Evolutionary conservation across 2,797 vertebrate genomes (phyloP).

Genomic region (Myotis planiceps): DNA sequence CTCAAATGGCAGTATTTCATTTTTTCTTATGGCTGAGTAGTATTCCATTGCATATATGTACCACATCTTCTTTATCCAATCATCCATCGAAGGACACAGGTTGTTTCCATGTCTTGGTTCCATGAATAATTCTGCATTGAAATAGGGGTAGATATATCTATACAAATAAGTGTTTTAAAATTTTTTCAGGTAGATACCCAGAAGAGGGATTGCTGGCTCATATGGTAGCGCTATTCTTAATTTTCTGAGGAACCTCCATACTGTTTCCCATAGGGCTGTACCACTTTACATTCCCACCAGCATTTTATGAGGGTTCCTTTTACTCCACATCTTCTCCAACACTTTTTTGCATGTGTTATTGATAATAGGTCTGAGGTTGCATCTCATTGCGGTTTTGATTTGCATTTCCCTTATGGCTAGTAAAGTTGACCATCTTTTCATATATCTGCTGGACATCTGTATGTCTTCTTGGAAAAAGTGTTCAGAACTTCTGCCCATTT

Average conservation of each 20-base stretch:
- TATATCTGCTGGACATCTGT: neutral
- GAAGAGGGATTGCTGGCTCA: neutral
- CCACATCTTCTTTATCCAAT: neutral
- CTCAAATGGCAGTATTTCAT: neutral
- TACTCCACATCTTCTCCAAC: neutral
- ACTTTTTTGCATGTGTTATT: neutral
- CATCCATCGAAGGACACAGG: neutral
- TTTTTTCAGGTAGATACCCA: neutral
- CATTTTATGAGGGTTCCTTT: neutral
- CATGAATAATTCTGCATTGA: neutral
- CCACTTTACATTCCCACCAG: neutral
- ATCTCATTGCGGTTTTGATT: neutral
- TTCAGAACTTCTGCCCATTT: neutral
- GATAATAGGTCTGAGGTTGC: neutral
- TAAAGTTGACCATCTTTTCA: neutral
- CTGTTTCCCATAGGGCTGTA: neutral
- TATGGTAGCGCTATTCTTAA: neutral
- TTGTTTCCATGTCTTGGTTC: neutral
- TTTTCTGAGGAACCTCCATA: neutral
- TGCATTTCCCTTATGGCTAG: neutral
- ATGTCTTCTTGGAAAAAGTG: neutral
- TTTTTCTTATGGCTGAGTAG: neutral
- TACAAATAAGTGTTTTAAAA: neutral
- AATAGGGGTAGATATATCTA: neutral
- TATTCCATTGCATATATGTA: neutral